phyloP scores from a whole-genome alignment of 2,113 vertebrate genomes.

The Onychostoma macrolepis region DNA sequence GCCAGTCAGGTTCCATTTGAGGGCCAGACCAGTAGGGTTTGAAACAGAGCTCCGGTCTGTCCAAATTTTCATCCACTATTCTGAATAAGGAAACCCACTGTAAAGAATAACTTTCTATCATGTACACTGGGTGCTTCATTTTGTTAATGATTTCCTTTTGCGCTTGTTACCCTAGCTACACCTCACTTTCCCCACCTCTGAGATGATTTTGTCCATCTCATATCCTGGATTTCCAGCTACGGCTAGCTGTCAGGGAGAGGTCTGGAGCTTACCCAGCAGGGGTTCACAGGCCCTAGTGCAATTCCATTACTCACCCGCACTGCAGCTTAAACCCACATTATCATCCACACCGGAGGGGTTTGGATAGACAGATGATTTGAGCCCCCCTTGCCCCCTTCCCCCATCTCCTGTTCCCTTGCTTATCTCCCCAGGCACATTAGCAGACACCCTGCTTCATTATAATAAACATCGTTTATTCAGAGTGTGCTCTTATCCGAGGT shows the following conservation, averaged over 20 bases:
- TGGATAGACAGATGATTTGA: conserved; percentile 66
- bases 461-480: conserved; percentile 72
- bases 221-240: conserved; percentile 35
- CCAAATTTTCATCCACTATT: neutral
- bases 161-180: neutral
- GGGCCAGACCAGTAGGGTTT: neutral
- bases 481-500: conserved; percentile 27
- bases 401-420: conserved; percentile 33
- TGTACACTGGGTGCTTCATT: conserved; percentile 2
- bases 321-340: conserved; percentile 70
- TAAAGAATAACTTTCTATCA: neutral
- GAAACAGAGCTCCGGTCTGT: neutral
- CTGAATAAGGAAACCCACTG: neutral
- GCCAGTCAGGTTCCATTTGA: neutral
- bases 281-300: conserved; percentile 48
- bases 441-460: conserved; percentile 66
- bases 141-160: conserved; percentile 5
- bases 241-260: conserved; percentile 52
- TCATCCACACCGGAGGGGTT: conserved; percentile 60
- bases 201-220: neutral
- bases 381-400: conserved; percentile 33
- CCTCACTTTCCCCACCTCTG: conserved; percentile 26
- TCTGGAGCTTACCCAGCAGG: conserved; percentile 65
- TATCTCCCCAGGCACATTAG: conserved; percentile 65
- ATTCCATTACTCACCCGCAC: conserved; percentile 70